A percentile compares a stretch with the other conserved stretches of the same genome.
phyloP scores from a whole-genome alignment of 2,888 invertebrate species.

The Hymenopus coronatus region DNA sequence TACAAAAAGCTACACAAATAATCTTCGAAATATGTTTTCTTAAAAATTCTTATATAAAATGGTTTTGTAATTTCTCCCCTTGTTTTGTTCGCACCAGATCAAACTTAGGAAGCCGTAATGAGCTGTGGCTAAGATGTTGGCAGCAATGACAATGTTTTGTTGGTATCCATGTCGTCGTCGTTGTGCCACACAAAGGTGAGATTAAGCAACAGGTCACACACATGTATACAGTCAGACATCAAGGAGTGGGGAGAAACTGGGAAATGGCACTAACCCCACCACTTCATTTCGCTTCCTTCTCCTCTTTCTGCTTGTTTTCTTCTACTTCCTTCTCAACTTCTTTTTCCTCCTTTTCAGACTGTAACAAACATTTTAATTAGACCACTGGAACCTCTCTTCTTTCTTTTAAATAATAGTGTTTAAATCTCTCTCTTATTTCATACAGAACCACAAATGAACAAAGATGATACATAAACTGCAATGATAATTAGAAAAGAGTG shows the following conservation, averaged over 20 bases:
- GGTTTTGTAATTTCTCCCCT: constrained; percentile 21
- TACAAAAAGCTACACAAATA: constrained; percentile 30
- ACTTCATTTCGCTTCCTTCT: constrained; percentile 57
- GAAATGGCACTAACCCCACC: constrained; percentile 16
- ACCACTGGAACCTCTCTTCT: too few relatives aligned
- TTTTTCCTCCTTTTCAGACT: constrained; percentile 77
- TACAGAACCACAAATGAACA: too few relatives aligned
- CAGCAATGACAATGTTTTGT: neutral
- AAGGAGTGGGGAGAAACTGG: constrained; percentile 10
- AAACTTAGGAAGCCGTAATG: constrained; percentile 26
- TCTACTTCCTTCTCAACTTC: constrained; percentile 60
- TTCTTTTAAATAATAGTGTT: too few relatives aligned
- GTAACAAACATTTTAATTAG: constrained; percentile 38
- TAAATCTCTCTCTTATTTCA: too few relatives aligned
- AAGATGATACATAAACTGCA: too few relatives aligned
- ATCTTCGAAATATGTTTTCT: constrained; percentile 29
- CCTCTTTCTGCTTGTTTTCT: constrained; percentile 56
- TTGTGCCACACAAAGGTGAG: neutral
- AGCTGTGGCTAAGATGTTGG: neutral
- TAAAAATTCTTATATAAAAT: constrained; percentile 34
- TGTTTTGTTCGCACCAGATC: constrained; percentile 20
- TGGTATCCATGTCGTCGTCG: neutral
- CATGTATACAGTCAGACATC: constrained; percentile 33
- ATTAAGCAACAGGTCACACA: constrained; percentile 28
- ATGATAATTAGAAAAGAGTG: too few relatives aligned